phyloP scores from a whole-genome alignment of 2,113 vertebrate genomes.

The Pycnonotus jocosus region DNA sequence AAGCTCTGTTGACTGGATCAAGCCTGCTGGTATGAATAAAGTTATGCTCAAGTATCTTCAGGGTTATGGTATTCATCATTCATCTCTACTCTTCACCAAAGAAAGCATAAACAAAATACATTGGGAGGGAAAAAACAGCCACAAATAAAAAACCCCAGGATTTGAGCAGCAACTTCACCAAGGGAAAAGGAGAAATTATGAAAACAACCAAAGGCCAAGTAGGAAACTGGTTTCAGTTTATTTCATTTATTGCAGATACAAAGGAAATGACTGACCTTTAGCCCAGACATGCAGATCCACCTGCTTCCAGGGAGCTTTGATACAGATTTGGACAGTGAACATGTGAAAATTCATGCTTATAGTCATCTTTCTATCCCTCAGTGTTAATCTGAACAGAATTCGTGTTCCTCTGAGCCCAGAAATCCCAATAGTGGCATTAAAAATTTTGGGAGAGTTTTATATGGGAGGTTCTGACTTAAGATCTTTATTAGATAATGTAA shows the following conservation, averaged over 20 bases:
- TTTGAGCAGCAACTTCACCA: not conserved
- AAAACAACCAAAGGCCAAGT: not conserved
- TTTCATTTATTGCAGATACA: conserved; percentile 6
- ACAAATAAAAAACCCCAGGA: not conserved
- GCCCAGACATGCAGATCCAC: not conserved
- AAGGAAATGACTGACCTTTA: conserved; percentile 4
- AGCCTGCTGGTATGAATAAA: conserved; percentile 5
- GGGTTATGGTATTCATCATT: not conserved
- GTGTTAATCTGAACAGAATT: not conserved
- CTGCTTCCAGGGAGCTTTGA: not conserved
- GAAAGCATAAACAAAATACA: not conserved
- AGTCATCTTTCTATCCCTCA: not conserved
- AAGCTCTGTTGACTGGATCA: not conserved
- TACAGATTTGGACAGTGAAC: not conserved
- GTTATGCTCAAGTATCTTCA: not conserved
- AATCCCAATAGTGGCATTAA: not conserved
- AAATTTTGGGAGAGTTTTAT: not conserved
- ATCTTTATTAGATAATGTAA: not conserved
- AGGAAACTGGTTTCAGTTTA: not conserved
- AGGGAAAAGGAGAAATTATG: not conserved
- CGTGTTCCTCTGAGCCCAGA: not conserved
- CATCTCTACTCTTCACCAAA: not conserved
- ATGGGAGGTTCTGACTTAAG: not conserved
- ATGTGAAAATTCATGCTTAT: not conserved
- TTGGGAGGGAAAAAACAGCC: accelerated